Evolutionary conservation across 2,888 invertebrate genomes (phyloP).

Genomic region (Caenorhabditis panamensis): DNA sequence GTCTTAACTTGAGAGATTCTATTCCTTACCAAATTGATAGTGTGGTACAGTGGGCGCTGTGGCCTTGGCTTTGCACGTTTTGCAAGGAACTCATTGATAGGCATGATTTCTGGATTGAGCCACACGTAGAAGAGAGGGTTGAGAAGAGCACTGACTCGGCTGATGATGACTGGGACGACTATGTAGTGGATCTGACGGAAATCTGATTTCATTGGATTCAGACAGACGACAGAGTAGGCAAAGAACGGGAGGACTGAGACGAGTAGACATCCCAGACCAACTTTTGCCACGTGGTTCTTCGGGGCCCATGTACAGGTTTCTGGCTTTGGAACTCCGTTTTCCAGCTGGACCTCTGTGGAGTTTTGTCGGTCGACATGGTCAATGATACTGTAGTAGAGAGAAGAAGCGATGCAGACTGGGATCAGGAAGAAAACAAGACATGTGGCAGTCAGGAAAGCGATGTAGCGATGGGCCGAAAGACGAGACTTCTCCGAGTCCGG

Average conservation of each 20-base stretch:
- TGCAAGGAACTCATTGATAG: slow-evolving; percentile 66
- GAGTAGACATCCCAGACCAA: slow-evolving; percentile 70
- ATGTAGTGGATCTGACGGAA: slow-evolving; percentile 59
- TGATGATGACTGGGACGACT: slow-evolving; percentile 64
- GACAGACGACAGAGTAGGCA: slow-evolving; percentile 70
- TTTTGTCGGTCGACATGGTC: slow-evolving; percentile 71
- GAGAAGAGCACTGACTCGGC: slow-evolving; percentile 66
- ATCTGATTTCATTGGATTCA: slow-evolving; percentile 72
- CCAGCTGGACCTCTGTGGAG: slow-evolving; percentile 63
- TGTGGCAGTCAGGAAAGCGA: slow-evolving; percentile 72
- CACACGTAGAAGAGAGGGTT: slow-evolving; percentile 73
- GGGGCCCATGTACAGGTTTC: slow-evolving; percentile 69
- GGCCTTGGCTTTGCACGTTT: slow-evolving; percentile 66
- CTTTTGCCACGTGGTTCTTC: slow-evolving; percentile 69
- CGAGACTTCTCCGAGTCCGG: slow-evolving; percentile 43
- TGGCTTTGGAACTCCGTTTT: slow-evolving; percentile 45
- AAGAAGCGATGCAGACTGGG: slow-evolving; percentile 72
- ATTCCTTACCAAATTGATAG: slow-evolving; percentile 67
- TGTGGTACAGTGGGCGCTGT: slow-evolving; percentile 70
- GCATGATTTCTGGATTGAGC: slow-evolving; percentile 72
- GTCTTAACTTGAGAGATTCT: background rate
- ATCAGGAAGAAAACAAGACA: slow-evolving; percentile 74
- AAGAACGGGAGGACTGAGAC: slow-evolving; percentile 72
- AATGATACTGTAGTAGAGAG: slow-evolving; percentile 71
- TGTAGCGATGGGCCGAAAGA: slow-evolving; percentile 67